These are phyloP conservation scores for Apamea sordens DNA, from an alignment of 2,888 invertebrate genomes.

Conservation along the genomic window DNA sequence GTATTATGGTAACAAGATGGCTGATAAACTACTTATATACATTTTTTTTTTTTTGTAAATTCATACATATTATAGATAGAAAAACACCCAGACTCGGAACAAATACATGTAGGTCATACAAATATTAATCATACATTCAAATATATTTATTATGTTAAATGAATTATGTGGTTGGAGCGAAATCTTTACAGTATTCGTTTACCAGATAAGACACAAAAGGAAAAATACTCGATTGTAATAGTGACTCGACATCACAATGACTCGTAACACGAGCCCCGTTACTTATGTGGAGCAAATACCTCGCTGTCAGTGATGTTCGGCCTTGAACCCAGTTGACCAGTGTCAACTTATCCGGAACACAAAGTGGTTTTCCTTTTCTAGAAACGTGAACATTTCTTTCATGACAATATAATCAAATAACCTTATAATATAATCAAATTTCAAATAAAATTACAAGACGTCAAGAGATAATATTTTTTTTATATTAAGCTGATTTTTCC, in stretches of 20 bases:
- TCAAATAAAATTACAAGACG: background rate
- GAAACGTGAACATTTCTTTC: background rate
- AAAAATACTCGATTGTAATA: conserved; percentile 11
- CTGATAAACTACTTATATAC: too few relatives aligned
- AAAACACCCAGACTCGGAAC: too few relatives aligned
- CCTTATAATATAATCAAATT: background rate
- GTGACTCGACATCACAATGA: conserved; percentile 10
- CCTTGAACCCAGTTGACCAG: conserved; percentile 19
- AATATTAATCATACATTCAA: background rate
- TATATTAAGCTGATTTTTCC: too few relatives aligned
- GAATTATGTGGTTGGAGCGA: background rate
- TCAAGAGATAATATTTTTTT: background rate
- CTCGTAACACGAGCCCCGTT: background rate
- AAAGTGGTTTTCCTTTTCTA: background rate
- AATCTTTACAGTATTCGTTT: background rate
- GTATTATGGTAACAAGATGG: too few relatives aligned
- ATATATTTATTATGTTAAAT: background rate
- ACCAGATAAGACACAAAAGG: background rate
- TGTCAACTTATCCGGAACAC: background rate
- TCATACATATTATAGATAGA: too few relatives aligned
- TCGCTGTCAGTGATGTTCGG: background rate
- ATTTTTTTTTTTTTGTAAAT: too few relatives aligned
- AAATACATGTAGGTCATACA: too few relatives aligned
- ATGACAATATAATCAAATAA: background rate
- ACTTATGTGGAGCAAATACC: background rate